phyloP scores from a whole-genome alignment of 2,888 invertebrate genomes.

The Drosophila stalkeri region DNA sequence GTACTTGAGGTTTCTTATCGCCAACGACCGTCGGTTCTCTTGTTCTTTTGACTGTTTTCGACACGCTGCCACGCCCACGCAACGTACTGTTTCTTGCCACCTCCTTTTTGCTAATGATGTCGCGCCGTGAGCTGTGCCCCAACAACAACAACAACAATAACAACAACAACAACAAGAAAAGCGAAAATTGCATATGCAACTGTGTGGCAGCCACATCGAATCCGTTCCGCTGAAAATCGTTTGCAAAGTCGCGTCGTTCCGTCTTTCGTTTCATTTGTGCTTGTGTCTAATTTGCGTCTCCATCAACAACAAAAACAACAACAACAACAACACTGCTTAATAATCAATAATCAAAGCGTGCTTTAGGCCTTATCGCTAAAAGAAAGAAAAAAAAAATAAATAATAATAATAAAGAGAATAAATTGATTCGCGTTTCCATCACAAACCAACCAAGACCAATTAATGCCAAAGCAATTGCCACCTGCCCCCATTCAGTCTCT shows the following conservation, averaged over 20 bases:
- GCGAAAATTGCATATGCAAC: slow-evolving; percentile 8
- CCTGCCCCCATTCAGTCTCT: not conserved
- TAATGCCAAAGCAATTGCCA: slow-evolving; percentile 67
- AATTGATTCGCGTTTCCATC: slow-evolving; percentile 32
- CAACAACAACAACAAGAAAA: not conserved
- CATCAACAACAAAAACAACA: not conserved
- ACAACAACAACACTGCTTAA: slow-evolving; percentile 8
- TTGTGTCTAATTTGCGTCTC: slow-evolving; percentile 70
- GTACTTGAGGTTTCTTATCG: slow-evolving; percentile 36
- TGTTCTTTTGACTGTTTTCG: slow-evolving; percentile 35
- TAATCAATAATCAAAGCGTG: slow-evolving; percentile 64
- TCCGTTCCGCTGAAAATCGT: slow-evolving; percentile 62
- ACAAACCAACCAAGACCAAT: slow-evolving; percentile 54
- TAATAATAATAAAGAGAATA: slow-evolving; percentile 2
- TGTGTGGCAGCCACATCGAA: slow-evolving; percentile 49
- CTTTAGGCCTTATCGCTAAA: slow-evolving; percentile 61
- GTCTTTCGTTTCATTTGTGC: slow-evolving; percentile 35
- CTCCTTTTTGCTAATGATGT: slow-evolving; percentile 67
- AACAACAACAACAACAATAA: slow-evolving; percentile 9
- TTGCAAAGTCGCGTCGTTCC: slow-evolving; percentile 23
- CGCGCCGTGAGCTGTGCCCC: slow-evolving; percentile 58
- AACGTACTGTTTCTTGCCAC: slow-evolving; percentile 26
- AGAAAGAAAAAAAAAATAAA: slow-evolving; percentile 12
- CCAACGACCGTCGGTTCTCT: slow-evolving; percentile 50
- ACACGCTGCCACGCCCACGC: slow-evolving; percentile 41